Percentiles rank a stretch among this genome's conserved stretches.
These are phyloP conservation scores for Drosophila niveifrons DNA, from an alignment of 2,888 invertebrate genomes.

Conservation along the genomic window DNA sequence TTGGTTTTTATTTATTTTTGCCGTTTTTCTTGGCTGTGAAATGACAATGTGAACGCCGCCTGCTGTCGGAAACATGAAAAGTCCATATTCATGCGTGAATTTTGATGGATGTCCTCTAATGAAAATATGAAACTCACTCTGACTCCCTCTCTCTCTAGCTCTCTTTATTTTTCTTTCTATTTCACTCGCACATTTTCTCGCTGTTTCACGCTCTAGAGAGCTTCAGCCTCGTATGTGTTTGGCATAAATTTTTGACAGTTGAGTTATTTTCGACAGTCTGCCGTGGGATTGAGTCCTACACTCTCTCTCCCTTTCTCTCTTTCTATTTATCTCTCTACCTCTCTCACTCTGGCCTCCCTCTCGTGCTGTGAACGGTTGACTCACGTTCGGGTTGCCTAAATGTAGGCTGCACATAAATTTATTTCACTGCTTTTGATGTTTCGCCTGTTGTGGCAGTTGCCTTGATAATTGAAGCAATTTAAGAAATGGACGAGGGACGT, in stretches of 20 bases:
- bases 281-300: constrained; percentile 30
- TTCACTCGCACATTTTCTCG: constrained; percentile 24
- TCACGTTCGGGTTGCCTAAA: constrained; percentile 59
- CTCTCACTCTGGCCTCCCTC: neutral
- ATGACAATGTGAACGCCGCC: constrained; percentile 61
- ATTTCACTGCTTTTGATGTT: constrained; percentile 61
- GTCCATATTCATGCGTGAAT: constrained; percentile 82
- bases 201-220: constrained; percentile 50
- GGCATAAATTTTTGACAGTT: constrained; percentile 75
- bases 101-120: constrained; percentile 78
- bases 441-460: constrained; percentile 50
- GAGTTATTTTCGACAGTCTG: constrained; percentile 69
- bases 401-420: constrained; percentile 73
- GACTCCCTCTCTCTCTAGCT: neutral
- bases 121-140: constrained; percentile 64
- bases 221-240: constrained; percentile 59
- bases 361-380: constrained; percentile 12
- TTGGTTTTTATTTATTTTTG: neutral
- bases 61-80: constrained; percentile 74
- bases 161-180: neutral
- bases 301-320: neutral
- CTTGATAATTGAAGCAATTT: constrained; percentile 64
- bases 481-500: constrained; percentile 40
- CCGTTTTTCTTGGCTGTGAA: constrained; percentile 38
- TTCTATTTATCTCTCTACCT: neutral